A percentile compares a stretch with the other conserved stretches of the same genome.
Evolutionary conservation across 2,113 vertebrate genomes (phyloP).

Genomic region (Alosa alosa): DNA sequence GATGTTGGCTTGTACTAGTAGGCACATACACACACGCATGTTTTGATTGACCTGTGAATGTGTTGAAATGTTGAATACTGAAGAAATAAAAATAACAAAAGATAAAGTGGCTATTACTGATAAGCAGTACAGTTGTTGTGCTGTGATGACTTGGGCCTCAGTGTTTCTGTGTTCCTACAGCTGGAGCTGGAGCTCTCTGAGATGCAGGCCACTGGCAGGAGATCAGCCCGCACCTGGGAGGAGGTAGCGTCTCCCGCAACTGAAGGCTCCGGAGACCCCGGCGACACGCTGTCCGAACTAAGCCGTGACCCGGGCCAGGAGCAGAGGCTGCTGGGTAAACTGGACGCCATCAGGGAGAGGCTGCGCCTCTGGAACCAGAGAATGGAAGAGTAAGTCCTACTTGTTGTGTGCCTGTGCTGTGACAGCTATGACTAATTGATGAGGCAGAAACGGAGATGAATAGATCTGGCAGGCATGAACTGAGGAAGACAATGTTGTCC

Average conservation of each 20-base stretch:
- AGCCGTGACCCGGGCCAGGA: conserved; percentile 53
- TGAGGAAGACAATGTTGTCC: not conserved
- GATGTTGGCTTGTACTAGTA: not conserved
- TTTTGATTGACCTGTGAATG: not conserved
- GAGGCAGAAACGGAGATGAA: not conserved
- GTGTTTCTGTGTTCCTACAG: conserved; percentile 50
- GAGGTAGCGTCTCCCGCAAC: conserved; percentile 26
- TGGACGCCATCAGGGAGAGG: conserved; percentile 68
- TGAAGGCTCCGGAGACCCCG: conserved; percentile 45
- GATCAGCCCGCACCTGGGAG: conserved; percentile 20
- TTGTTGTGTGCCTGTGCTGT: conserved; percentile 17
- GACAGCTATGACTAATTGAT: not conserved
- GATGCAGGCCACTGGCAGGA: conserved; percentile 54
- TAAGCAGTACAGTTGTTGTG: not conserved
- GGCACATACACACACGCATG: not conserved
- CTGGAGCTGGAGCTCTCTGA: conserved; percentile 69
- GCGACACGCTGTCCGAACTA: conserved; percentile 39
- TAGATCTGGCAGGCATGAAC: not conserved
- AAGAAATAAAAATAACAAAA: too few species aligned
- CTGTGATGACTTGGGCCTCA: not conserved
- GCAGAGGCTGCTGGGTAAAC: conserved; percentile 68
- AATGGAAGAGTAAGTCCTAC: conserved; percentile 69
- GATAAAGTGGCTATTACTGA: too few species aligned
- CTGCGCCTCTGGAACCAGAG: conserved; percentile 69
- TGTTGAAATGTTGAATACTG: too few species aligned